phyloP scores from a whole-genome alignment of 2,797 vertebrate genomes.

The Takifugu ocellatus region DNA sequence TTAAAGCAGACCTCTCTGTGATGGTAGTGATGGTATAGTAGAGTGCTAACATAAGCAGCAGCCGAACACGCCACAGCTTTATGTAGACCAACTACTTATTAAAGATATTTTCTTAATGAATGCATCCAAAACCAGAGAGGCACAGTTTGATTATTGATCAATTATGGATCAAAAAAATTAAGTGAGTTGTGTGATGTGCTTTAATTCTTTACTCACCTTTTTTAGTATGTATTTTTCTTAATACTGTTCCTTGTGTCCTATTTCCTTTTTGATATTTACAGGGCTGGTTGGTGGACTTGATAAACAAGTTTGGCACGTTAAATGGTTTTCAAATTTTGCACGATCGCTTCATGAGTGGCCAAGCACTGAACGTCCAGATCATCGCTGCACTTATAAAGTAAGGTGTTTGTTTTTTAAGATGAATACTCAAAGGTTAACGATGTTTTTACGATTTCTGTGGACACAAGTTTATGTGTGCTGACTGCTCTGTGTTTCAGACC shows the following conservation, averaged over 20 bases:
- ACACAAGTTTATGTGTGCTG: conserved; percentile 2
- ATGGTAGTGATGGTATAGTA: too few relatives aligned
- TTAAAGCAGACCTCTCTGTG: too few relatives aligned
- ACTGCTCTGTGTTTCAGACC: conserved; percentile 78
- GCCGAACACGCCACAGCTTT: too few relatives aligned
- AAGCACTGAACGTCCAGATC: conserved; percentile 99
- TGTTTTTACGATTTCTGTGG: background rate
- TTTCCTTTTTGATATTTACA: conserved; percentile 55
- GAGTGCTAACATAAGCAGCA: too few relatives aligned
- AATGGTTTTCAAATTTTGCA: conserved; percentile 99
- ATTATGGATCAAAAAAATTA: too few relatives aligned
- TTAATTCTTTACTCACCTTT: too few relatives aligned
- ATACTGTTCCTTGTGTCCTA: conserved; percentile 15
- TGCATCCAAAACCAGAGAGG: too few relatives aligned
- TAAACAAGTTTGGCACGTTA: conserved; percentile 99
- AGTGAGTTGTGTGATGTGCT: too few relatives aligned
- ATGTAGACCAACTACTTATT: too few relatives aligned
- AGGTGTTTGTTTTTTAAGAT: conserved; percentile 44
- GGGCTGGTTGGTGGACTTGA: conserved; percentile 99
- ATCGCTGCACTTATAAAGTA: conserved; percentile 99
- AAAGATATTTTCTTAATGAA: too few relatives aligned
- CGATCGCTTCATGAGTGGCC: conserved; percentile 97
- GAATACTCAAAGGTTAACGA: too few relatives aligned
- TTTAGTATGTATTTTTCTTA: background rate
- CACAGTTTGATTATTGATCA: too few relatives aligned